Percentiles rank a stretch among this genome's conserved stretches.
Evolutionary conservation across 2,113 vertebrate genomes (phyloP).

Genomic region (Prunella fulvescens): DNA sequence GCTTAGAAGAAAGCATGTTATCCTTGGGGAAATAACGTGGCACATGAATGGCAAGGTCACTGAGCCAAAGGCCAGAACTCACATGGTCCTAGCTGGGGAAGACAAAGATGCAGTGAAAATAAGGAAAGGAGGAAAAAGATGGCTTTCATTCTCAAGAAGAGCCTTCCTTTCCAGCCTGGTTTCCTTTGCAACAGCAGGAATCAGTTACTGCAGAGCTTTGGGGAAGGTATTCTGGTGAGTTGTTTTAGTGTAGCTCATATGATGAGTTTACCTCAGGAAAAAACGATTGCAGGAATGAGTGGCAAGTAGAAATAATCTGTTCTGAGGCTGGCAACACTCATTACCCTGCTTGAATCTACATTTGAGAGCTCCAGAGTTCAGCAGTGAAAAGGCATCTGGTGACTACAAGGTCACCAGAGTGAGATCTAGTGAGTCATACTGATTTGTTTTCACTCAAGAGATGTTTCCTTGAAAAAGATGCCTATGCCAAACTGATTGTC

Average conservation of each 20-base stretch:
- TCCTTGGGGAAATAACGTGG: neutral
- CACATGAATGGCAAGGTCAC: neutral
- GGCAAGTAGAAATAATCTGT: neutral
- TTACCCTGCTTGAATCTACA: neutral
- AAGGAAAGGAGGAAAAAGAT: neutral
- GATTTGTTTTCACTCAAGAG: neutral
- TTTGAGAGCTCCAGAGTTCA: neutral
- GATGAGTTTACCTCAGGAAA: neutral
- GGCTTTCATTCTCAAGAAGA: neutral
- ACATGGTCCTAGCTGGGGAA: neutral
- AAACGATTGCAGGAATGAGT: neutral
- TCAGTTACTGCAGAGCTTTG: neutral
- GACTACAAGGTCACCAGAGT: neutral
- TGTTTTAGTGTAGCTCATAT: neutral
- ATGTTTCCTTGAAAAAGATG: neutral
- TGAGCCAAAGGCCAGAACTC: neutral
- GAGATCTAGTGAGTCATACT: neutral
- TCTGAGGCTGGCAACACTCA: neutral
- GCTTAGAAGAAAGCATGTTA: neutral
- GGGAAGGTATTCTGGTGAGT: neutral
- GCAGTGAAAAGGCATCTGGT: neutral
- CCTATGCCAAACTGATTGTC: neutral
- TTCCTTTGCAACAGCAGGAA: neutral
- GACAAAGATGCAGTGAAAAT: neutral
- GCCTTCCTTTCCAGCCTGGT: neutral